Percentiles rank a stretch among this genome's conserved stretches.
Evolutionary conservation across 2,888 invertebrate genomes (phyloP).

Genomic region (Calliopum simillimum): DNA sequence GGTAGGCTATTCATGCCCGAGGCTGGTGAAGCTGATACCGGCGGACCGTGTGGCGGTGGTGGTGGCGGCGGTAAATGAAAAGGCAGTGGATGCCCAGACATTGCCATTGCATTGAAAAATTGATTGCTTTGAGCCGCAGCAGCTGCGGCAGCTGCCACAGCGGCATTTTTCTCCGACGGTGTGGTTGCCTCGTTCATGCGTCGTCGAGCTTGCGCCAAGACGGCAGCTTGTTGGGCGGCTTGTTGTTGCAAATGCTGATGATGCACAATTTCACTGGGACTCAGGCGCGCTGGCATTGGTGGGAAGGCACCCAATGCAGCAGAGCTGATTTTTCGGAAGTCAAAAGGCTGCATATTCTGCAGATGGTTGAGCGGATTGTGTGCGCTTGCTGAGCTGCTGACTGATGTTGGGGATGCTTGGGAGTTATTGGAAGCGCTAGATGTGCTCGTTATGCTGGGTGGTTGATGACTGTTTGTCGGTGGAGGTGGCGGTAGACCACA

Average conservation of each 20-base stretch:
- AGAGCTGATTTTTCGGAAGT: conserved; percentile 81
- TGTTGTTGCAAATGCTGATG: conserved; percentile 59
- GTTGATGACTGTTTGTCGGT: conserved; percentile 12
- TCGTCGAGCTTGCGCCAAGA: conserved; percentile 68
- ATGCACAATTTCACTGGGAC: conserved; percentile 63
- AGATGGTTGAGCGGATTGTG: conserved; percentile 86
- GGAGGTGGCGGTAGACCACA: conserved; percentile 43
- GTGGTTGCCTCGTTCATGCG: conserved; percentile 70
- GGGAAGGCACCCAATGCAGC: conserved; percentile 69
- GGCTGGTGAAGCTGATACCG: conserved; percentile 36
- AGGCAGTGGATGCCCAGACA: conserved; percentile 73
- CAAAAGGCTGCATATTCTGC: conserved; percentile 96
- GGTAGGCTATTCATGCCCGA: conserved; percentile 44
- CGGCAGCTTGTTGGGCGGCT: conserved; percentile 61
- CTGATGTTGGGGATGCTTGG: conserved; percentile 37
- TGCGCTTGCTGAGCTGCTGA: conserved; percentile 44
- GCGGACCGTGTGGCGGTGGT: conserved; percentile 69
- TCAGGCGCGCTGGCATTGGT: conserved; percentile 55
- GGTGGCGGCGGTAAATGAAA: conserved; percentile 76
- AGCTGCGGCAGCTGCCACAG: conserved; percentile 58
- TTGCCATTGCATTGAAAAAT: conserved; percentile 71
- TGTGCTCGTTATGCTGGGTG: conserved; percentile 24
- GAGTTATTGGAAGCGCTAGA: conserved; percentile 31
- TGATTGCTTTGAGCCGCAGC: conserved; percentile 69
- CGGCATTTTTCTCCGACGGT: conserved; percentile 59